Evolutionary conservation across 2,113 vertebrate genomes (phyloP).

Genomic region (Piliocolobus tephrosceles): DNA sequence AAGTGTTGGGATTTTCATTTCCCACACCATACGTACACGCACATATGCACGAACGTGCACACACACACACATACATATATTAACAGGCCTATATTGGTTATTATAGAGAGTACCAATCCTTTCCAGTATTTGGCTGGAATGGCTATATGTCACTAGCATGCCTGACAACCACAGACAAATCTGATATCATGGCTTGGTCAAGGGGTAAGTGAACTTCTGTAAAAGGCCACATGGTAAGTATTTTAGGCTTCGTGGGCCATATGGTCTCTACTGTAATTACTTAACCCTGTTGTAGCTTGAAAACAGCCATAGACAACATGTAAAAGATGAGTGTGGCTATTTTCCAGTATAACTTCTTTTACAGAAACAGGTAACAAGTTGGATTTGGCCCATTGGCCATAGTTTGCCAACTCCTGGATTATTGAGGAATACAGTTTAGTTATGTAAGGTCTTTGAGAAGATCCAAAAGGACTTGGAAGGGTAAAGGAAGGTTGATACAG

Average conservation of each 20-base stretch:
- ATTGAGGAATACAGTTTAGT: neutral
- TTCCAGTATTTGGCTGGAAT: neutral
- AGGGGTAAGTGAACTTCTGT: neutral
- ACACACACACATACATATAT: neutral
- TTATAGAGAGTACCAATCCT: neutral
- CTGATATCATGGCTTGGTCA: neutral
- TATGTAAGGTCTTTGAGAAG: neutral
- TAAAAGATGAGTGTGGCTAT: neutral
- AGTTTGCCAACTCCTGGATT: neutral
- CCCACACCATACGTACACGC: neutral
- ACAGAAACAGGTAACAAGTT: neutral
- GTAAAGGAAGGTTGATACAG: neutral
- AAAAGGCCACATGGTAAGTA: neutral
- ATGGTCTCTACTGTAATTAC: neutral
- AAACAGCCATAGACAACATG: neutral
- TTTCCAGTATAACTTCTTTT: neutral
- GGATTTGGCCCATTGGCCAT: neutral
- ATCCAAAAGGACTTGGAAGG: neutral
- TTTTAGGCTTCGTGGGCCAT: neutral
- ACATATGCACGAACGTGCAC: neutral
- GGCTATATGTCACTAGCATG: neutral
- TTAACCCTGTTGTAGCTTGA: neutral
- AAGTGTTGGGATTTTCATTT: neutral
- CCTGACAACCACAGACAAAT: neutral
- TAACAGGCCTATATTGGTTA: neutral